Base-by-base conservation (phyloP, 2,113 vertebrate genomes). In the Anas platyrhynchos region DNA sequence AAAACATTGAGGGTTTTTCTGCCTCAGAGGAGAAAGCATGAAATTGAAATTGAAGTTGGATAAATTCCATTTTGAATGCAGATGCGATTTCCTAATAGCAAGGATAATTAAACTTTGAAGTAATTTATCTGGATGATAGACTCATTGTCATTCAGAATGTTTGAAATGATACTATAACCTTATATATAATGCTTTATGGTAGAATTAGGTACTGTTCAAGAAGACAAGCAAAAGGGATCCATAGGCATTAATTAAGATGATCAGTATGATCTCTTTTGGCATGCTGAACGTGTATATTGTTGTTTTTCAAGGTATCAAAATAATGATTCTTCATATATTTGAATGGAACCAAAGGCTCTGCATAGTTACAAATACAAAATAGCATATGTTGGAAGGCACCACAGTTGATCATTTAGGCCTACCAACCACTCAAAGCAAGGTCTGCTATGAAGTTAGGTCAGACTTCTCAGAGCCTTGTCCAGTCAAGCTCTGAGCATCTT, bases 21-120 rank as follows among this genome's bases (percentile, higher is more conserved):
- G 62, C 48, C 86, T 86, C 93, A 48, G 14, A 93, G 32, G 65
- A 90, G 54, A 80, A 86, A 9, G 67, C 72, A 72, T 86, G 79
- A 86, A 91, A 88, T 93, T 80, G 62, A 89, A 96, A 79, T 27
- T 82, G 52, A 71, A 76, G 63, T 61, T 76, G 63, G 26, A 76
- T 86, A 86, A 83, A 86, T 86, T 52, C 11, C 43, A 73, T 90
- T 94, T 80, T 83, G 63, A 88, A 83, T 66, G 63, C 29, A 90
- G 86, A 80, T 69, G 63, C 22, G 66, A 54, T 77, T 88, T 96
- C 34, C 41, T 92, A 69, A 54, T 80, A 83, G 13, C 63, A 92
- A 88, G n/a, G 50, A 62, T 92, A 96, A 92, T 96, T 94, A 93
- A 88, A 86, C 68, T 83, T 78, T 52, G 26, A 16, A 83, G n/a